These are phyloP conservation scores for Eurypyga helias DNA, from an alignment of 2,113 vertebrate genomes.

Conservation along the genomic window DNA sequence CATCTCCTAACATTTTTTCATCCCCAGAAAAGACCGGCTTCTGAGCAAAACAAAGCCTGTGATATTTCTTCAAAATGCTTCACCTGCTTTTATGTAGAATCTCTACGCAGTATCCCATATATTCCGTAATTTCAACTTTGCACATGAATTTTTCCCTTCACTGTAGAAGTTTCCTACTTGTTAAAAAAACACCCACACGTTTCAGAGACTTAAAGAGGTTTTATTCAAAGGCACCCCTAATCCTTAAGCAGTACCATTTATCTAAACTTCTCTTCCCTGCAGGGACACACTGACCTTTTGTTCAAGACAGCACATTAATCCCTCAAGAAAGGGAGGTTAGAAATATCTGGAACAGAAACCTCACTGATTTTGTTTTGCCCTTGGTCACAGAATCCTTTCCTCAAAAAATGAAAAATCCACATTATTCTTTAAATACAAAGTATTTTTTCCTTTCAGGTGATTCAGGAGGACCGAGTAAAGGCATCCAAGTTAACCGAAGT, in stretches of 20 bases:
- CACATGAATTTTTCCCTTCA: not conserved
- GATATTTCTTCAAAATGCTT: not conserved
- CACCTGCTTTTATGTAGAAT: not conserved
- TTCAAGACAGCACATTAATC: not conserved
- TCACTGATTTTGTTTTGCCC: not conserved
- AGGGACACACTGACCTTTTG: conserved; percentile 5
- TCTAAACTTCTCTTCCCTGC: not conserved
- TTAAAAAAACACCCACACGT: not conserved
- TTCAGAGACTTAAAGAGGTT: not conserved
- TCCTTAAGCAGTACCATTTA: not conserved
- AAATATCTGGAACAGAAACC: conserved; percentile 7
- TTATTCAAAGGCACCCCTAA: not conserved
- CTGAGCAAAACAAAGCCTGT: not conserved
- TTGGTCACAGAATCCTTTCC: not conserved
- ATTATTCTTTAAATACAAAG: not conserved
- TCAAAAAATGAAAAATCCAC: not conserved
- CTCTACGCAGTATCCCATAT: not conserved
- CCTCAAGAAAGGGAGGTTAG: not conserved
- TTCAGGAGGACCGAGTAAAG: not conserved
- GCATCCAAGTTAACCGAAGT: not conserved
- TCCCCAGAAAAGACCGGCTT: not conserved
- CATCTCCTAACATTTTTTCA: not conserved
- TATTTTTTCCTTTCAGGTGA: not conserved
- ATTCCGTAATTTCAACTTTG: not conserved
- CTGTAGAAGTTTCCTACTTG: not conserved